Base-by-base conservation (phyloP, 1,140 invertebrate genomes). In the Leucophenga varia region DNA sequence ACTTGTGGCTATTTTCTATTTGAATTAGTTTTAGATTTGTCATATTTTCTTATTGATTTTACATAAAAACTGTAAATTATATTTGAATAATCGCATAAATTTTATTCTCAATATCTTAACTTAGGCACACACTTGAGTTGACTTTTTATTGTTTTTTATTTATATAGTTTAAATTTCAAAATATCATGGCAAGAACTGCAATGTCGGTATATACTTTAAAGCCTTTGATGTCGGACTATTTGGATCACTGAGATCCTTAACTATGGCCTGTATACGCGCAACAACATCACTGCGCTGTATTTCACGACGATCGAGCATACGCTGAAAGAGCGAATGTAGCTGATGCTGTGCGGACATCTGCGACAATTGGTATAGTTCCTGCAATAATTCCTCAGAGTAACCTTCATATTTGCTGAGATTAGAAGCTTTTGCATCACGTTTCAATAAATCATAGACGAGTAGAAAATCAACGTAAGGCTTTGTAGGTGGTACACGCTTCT, bases 391-490 rank as follows among this genome's bases (percentile, higher is more conserved):
- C 38, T 72, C 61, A 1, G 67, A 57, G 18, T 75, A 75, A 3
- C 72, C 72, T 31, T 70, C 64, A 30, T 75, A 75, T 61, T 73
- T 70, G 45, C 60, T 72, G 0, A 75, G 52, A 54, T 72, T 75
- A 1, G 61, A 54, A 1, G 70, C 59, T 36, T 75, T 75, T 6
- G 73, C 73, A 44, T 75, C 73, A 3, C 73, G 68, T 46, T 75
- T 75, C 0, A 75, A 48, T n/a, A 75, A 43, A 49, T 75, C 73
- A 39, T 75, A 75, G 9, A 75, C 58, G 20, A 75, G 53, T 22
- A 75, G 41, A 41, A 75, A 73, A 32, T 73, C 69, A 4, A 75
- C 73, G 42, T 75, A 75, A 0, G 73, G 73, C 31, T 73, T 72
- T 1, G 73, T 75, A 14, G 72, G 72, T 9, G 73, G 72, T 12